Evolutionary conservation across 37 sponge, comb jelly and placozoan species (phyloP).

Genomic region (Axinella damicornis): DNA sequence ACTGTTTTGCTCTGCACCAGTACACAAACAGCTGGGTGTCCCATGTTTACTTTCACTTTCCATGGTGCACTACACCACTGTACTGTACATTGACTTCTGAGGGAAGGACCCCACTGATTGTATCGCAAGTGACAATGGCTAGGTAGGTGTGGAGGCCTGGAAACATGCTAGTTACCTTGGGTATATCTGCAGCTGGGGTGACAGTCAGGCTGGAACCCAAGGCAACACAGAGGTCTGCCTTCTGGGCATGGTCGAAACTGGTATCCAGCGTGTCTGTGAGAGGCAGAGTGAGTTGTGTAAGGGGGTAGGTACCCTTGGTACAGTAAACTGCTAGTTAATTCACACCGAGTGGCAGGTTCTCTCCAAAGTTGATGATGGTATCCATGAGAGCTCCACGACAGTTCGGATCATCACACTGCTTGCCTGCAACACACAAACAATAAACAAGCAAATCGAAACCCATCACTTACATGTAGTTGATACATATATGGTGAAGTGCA

Average conservation of each 20-base stretch:
- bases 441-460: too few relatives aligned
- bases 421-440: conserved; percentile 40
- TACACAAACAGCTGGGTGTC: too few relatives aligned
- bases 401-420: conserved; percentile 61
- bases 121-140: too few relatives aligned
- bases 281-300: background rate
- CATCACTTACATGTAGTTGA: too few relatives aligned
- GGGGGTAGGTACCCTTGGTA: background rate
- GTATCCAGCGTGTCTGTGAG: conserved; percentile 52
- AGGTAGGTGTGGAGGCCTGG: too few relatives aligned
- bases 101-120: too few relatives aligned
- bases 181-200: conserved; percentile 81
- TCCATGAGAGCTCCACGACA: conserved; percentile 67
- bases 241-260: conserved; percentile 67
- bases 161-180: conserved; percentile 51
- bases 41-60: too few relatives aligned
- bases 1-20: too few relatives aligned
- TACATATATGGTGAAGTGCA: too few relatives aligned
- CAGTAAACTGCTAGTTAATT: background rate
- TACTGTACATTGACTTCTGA: too few relatives aligned
- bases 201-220: conserved; percentile 87
- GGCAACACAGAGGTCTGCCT: conserved; percentile 75
- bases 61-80: too few relatives aligned
- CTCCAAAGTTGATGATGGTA: conserved; percentile 86
- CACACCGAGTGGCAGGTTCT: conserved; percentile 78